These are phyloP conservation scores for Ianthella basta DNA, from an alignment of 37 sponge, comb jelly and placozoan species.

Conservation along the genomic window DNA sequence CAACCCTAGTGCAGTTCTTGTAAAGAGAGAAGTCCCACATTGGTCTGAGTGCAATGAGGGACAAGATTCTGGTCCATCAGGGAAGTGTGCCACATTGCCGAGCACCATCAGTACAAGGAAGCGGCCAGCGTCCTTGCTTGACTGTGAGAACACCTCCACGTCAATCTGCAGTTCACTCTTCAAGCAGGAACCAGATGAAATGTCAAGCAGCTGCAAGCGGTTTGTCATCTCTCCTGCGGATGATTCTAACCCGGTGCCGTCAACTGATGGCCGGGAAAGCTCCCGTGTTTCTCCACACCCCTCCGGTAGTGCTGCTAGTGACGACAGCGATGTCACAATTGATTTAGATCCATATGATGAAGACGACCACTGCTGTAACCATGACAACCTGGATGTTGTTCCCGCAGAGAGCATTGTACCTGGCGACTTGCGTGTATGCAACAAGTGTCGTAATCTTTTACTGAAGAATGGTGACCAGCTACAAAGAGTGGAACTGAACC, in stretches of 20 bases:
- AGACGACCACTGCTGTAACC: not conserved
- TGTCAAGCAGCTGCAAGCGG: not conserved
- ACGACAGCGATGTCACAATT: not conserved
- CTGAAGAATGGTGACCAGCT: not conserved
- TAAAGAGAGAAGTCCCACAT: too few relatives aligned
- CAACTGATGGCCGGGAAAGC: not conserved
- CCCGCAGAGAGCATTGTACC: not conserved
- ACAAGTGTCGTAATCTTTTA: not conserved
- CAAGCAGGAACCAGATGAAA: too few relatives aligned
- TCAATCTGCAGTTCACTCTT: too few relatives aligned
- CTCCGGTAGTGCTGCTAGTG: slow-evolving; percentile 8
- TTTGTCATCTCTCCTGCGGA: not conserved
- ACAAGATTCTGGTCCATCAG: too few relatives aligned
- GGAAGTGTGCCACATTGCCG: too few relatives aligned
- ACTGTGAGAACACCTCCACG: too few relatives aligned
- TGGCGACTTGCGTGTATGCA: not conserved
- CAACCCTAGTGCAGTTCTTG: too few relatives aligned
- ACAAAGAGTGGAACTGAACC: not conserved
- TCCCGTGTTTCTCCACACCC: not conserved
- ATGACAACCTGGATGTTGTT: not conserved
- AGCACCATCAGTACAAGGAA: too few relatives aligned
- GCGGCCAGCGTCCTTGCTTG: too few relatives aligned
- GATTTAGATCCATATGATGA: not conserved
- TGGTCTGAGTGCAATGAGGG: too few relatives aligned
- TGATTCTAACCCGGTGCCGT: not conserved